Conservation (phyloP, 2,888 invertebrate species). For the Cecidostiba fungosa region DNA sequence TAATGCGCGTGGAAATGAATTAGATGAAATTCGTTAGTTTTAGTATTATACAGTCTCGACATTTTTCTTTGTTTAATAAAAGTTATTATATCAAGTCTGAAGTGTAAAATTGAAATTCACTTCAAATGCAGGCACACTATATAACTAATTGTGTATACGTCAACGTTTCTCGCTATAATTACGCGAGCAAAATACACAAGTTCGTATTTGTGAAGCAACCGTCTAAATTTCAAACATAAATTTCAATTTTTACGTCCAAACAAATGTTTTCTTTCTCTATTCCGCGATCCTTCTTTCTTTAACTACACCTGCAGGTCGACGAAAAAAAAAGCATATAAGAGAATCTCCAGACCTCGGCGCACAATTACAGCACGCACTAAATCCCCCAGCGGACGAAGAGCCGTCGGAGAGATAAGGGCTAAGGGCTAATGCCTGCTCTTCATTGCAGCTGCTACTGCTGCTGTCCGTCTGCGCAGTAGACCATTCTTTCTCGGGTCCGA, state of each 20-base stretch:
- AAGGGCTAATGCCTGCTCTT: constrained; percentile 48
- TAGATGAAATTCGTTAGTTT: not conserved
- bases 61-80: no score
- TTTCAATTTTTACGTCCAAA: no score
- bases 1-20: not conserved
- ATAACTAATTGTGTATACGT: no score
- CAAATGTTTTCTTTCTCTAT: no score
- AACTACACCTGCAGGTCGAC: not conserved
- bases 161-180: no score
- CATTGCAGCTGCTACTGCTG: constrained; percentile 15
- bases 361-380: constrained; percentile 53
- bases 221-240: no score
- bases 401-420: constrained; percentile 30
- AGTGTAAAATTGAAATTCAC: no score
- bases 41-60: no score
- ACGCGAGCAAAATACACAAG: no score
- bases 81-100: no score
- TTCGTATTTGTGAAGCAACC: no score
- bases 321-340: not conserved
- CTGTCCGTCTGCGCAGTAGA: constrained; percentile 21
- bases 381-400: constrained; percentile 23
- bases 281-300: not conserved
- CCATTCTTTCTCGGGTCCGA: constrained; percentile 40
- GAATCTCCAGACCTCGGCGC: not conserved
- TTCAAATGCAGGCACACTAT: no score